Percentiles rank a stretch among this genome's conserved stretches.
Conservation (phyloP, 2,888 invertebrate genomes). For the Ophioninae sp. region DNA sequence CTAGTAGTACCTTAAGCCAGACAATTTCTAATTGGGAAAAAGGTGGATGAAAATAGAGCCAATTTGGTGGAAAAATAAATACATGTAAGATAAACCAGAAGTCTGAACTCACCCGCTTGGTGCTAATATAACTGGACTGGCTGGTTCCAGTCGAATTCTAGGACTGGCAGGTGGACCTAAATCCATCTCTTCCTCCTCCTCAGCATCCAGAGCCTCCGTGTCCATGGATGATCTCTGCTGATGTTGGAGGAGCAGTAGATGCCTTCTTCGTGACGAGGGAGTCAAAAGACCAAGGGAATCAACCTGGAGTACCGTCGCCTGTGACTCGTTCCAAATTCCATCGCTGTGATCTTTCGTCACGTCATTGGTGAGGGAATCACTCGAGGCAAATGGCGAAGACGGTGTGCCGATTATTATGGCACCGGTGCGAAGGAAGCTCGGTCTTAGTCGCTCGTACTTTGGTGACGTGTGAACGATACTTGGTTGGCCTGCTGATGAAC, state of each 20-base stretch:
- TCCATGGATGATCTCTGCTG: slow-evolving; percentile 93
- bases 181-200: slow-evolving; percentile 78
- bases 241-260: slow-evolving; percentile 89
- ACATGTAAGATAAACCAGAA: slow-evolving; percentile 63
- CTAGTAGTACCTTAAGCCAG: no score
- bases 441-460: slow-evolving; percentile 61
- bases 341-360: slow-evolving; percentile 91
- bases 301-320: slow-evolving; percentile 90
- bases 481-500: slow-evolving; percentile 38
- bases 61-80: no score
- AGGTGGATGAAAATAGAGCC: no score
- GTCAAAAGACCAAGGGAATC: slow-evolving; percentile 88
- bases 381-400: slow-evolving; percentile 89
- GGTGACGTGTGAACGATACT: slow-evolving; percentile 55
- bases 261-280: slow-evolving; percentile 90
- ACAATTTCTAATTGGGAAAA: no score
- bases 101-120: slow-evolving; percentile 70
- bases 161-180: slow-evolving; percentile 73
- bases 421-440: slow-evolving; percentile 63
- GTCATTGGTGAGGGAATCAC: slow-evolving; percentile 92
- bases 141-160: slow-evolving; percentile 75
- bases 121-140: slow-evolving; percentile 72
- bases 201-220: slow-evolving; percentile 89
- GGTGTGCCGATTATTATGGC: slow-evolving; percentile 76
- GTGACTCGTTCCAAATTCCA: slow-evolving; percentile 94